These are phyloP conservation scores for Drosophila kanekoi DNA, from an alignment of 2,888 invertebrate genomes.

Conservation along the genomic window DNA sequence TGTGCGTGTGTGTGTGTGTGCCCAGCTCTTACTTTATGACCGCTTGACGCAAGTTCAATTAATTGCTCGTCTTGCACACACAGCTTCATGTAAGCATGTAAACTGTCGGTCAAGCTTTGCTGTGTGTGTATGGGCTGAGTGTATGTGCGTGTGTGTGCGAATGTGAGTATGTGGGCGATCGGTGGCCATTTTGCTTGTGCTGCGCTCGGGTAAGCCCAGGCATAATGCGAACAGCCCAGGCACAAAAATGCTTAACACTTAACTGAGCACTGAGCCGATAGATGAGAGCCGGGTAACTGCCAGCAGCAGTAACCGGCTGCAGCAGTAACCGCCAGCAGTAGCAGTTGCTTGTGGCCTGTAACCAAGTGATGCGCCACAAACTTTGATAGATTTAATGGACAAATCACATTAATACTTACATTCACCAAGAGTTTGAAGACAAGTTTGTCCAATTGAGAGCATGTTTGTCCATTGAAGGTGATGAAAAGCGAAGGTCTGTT, in stretches of 20 bases:
- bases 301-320: conserved; percentile 8
- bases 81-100: conserved; percentile 34
- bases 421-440: conserved; percentile 1
- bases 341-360: conserved; percentile 8
- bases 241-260: conserved; percentile 68
- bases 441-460: background rate
- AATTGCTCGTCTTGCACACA: conserved; percentile 54
- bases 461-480: too few species aligned
- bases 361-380: conserved; percentile 41
- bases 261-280: conserved; percentile 50
- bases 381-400: conserved; percentile 60
- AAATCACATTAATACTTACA: conserved; percentile 38
- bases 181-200: conserved; percentile 44
- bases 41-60: conserved; percentile 59
- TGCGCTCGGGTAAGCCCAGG: conserved; percentile 30
- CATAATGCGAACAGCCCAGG: conserved; percentile 28
- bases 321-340: background rate
- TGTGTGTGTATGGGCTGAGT: background rate
- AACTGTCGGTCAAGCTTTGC: conserved; percentile 22
- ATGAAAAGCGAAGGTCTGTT: too few species aligned
- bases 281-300: conserved; percentile 15
- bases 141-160: conserved; percentile 5
- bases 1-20: conserved; percentile 6
- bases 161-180: conserved; percentile 18
- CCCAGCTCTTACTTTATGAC: conserved; percentile 42